Percentiles rank a stretch among this genome's conserved stretches.
phyloP scores from a whole-genome alignment of 2,888 invertebrate genomes.

The Rugalucina vietnamica region DNA sequence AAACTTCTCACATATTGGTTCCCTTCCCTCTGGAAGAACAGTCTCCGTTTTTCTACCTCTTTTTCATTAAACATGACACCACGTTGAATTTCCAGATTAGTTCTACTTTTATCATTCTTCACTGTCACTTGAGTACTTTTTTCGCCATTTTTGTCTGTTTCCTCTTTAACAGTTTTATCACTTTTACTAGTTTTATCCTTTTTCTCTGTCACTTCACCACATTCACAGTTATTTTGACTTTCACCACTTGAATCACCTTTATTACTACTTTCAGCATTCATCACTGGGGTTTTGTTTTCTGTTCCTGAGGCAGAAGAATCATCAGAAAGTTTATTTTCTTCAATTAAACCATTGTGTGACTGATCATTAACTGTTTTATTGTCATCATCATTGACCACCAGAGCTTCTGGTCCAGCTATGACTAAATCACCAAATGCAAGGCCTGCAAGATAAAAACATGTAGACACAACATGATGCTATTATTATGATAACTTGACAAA shows the following conservation, averaged over 20 bases:
- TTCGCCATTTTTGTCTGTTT: background rate
- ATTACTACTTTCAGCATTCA: background rate
- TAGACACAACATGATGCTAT: no score
- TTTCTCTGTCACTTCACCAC: background rate
- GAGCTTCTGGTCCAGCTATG: constrained; percentile 35
- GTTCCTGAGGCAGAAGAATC: background rate
- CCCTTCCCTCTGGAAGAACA: constrained; percentile 58
- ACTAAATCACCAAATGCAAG: constrained; percentile 48
- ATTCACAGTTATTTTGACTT: background rate
- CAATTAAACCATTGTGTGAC: background rate
- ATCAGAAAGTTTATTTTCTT: no score
- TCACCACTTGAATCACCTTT: background rate
- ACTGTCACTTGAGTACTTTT: background rate
- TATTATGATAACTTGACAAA: background rate
- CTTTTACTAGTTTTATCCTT: background rate
- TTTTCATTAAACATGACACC: background rate
- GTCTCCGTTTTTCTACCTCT: constrained; percentile 24
- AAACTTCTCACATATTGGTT: constrained; percentile 59
- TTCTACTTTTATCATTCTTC: constrained; percentile 7
- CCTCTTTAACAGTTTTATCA: background rate
- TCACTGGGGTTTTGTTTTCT: background rate
- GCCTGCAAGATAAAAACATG: constrained; percentile 25
- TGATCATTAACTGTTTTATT: background rate
- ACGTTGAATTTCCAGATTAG: background rate
- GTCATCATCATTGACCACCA: background rate